Conservation (phyloP, 2,113 vertebrate species). For the Psilopsiagon aurifrons region DNA sequence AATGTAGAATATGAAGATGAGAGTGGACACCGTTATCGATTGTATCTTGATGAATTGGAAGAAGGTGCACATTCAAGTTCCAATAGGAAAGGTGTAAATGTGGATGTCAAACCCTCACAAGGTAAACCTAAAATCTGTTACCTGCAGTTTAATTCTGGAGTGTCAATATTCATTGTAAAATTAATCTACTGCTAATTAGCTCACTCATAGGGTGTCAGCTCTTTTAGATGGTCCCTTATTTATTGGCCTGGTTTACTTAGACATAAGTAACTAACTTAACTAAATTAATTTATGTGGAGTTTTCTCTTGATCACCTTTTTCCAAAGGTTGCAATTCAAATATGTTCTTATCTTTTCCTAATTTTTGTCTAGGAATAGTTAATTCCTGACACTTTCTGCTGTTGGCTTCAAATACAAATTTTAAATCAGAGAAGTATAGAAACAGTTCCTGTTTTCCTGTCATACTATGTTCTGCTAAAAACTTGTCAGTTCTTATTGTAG, state of each 20-base stretch:
- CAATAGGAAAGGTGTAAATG: slow-evolving; percentile 72
- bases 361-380: background rate
- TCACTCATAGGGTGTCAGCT: background rate
- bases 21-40: slow-evolving; percentile 92
- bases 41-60: slow-evolving; percentile 95
- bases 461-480: background rate
- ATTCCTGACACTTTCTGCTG: background rate
- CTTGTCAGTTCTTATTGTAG: background rate
- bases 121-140: slow-evolving; percentile 62
- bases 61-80: slow-evolving; percentile 75
- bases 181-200: slow-evolving; percentile 12
- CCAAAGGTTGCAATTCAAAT: background rate
- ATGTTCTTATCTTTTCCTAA: background rate
- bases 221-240: background rate
- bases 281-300: background rate
- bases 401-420: background rate
- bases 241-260: slow-evolving; percentile 17
- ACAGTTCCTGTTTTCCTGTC: background rate
- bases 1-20: slow-evolving; percentile 99
- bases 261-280: background rate
- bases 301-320: background rate
- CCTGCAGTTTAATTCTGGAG: background rate
- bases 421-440: background rate
- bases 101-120: slow-evolving; percentile 77
- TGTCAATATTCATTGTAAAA: background rate